Base-by-base conservation (phyloP, 2,797 vertebrate species). In the Echiichthys vipera region DNA sequence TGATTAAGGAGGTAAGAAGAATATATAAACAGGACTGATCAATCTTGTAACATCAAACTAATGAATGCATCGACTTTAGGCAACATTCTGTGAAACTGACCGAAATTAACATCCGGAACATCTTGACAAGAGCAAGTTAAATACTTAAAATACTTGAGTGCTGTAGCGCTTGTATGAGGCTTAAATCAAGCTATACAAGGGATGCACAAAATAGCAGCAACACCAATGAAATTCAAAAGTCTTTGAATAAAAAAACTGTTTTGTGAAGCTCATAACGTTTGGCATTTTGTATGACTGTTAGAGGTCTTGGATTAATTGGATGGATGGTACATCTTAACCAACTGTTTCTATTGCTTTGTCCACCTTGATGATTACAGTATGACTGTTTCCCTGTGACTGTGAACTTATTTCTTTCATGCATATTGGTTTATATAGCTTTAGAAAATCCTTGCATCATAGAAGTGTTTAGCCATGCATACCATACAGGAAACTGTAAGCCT, bases 401-500 rank as follows among this genome's bases (percentile, higher is more conserved):
- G n/a, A 39, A 13, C 40, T 47, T 0, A 14, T 64, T 62, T 63
- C 14, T 63, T 59, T 18, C 13, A 57, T 49, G 5, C 34, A 49
- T n/a, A 18, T n/a, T 24, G 9, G 58, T 36, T 45, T 18, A 30
- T n/a, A 27, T 22, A 56, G 7, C 2, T 3, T 55, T 32, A 45
- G 2, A 37, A 15, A 58, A 62, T 53, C 4, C 5, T 39, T 61
- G 20, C 34, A 47, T 32, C 7, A 42, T 29, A 27, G 25, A 51
- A 25, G 10, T 71, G 20, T 18, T 40, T 12, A 68, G 29, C 22
- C 11, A 39, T 67, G 13, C 20, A 13, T 17, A 20, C 1, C 2
- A 47, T 51, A 10, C 18, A 61, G 22, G 54, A 43, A 46, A 25
- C 42, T 76, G 43, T 58, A 14, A 56, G 55, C 22, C 57, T 70